A percentile compares a stretch with the other conserved stretches of the same genome.
Conservation (phyloP, 92 coral and sea anemone species). For the Micromussa lordhowensis region DNA sequence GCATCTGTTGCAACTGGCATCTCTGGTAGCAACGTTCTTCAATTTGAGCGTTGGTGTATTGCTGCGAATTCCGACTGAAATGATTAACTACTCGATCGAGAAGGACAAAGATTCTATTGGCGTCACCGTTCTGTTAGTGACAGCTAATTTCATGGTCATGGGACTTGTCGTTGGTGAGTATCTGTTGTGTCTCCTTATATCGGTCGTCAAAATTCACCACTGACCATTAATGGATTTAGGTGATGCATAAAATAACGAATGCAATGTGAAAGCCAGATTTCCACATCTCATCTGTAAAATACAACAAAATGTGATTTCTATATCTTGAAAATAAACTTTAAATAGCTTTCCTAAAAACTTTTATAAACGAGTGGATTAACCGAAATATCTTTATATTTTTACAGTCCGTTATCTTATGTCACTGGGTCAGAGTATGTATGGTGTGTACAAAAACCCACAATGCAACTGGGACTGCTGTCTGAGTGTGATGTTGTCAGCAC, state of each 20-base stretch:
- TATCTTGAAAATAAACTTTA: neutral
- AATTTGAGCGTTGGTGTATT: conserved; percentile 75
- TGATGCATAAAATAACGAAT: neutral
- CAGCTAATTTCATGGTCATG: conserved; percentile 70
- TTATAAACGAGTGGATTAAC: too few species aligned
- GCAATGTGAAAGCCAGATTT: neutral
- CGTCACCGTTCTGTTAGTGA: conserved; percentile 65
- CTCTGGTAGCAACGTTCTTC: conserved; percentile 75
- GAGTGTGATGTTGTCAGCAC: conserved; percentile 59
- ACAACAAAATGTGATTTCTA: neutral
- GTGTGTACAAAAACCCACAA: conserved; percentile 64
- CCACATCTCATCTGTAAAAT: neutral
- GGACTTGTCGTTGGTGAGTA: conserved; percentile 72
- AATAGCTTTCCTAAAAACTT: neutral
- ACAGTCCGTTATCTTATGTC: conserved; percentile 67
- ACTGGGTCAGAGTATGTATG: conserved; percentile 62
- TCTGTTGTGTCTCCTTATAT: neutral
- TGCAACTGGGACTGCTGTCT: conserved; percentile 76
- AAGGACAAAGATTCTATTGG: conserved; percentile 80
- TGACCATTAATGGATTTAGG: neutral
- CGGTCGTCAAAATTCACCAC: neutral
- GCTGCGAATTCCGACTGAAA: conserved; percentile 59
- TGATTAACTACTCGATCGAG: conserved; percentile 72
- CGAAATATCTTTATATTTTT: neutral
- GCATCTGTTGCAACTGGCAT: conserved; percentile 67